Evolutionary conservation across 2,797 vertebrate species (phyloP).

Genomic region (Anguilla pacifica): DNA sequence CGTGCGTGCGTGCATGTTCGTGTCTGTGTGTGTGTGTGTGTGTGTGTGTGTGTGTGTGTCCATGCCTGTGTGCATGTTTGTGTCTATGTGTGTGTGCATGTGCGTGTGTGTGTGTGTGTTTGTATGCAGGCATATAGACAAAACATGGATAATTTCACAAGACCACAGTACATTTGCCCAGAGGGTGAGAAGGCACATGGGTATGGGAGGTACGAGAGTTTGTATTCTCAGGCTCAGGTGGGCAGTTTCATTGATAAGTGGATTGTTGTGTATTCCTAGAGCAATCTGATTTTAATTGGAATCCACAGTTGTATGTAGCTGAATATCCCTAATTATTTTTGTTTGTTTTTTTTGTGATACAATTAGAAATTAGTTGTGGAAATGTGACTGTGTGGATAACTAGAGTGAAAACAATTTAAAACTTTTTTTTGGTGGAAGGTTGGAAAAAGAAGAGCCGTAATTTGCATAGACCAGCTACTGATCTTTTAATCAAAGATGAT

Average conservation of each 20-base stretch:
- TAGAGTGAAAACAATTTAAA: slow-evolving; percentile 6
- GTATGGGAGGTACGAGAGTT: not conserved
- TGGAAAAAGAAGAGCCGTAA: not conserved
- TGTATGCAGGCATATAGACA: not conserved
- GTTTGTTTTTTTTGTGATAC: slow-evolving; percentile 17
- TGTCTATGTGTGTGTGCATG: too few species aligned
- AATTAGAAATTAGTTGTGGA: slow-evolving; percentile 28
- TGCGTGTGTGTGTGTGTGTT: not conserved
- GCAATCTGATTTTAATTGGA: slow-evolving; percentile 42
- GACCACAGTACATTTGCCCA: not conserved
- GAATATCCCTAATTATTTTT: slow-evolving; percentile 32
- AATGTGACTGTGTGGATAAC: slow-evolving; percentile 23
- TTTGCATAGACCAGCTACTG: not conserved
- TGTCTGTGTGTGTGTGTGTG: not conserved
- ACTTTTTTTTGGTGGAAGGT: not conserved
- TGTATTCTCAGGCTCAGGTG: not conserved
- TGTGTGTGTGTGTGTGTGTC: not conserved
- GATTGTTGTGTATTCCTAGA: not conserved
- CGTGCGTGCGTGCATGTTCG: not conserved
- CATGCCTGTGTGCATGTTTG: not conserved
- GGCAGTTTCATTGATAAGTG: not conserved
- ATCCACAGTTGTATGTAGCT: slow-evolving; percentile 20
- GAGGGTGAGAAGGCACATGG: not conserved
- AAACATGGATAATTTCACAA: not conserved
- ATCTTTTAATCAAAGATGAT: not conserved